Conservation (phyloP, 2,888 invertebrate genomes). For the Salticus scenicus region DNA sequence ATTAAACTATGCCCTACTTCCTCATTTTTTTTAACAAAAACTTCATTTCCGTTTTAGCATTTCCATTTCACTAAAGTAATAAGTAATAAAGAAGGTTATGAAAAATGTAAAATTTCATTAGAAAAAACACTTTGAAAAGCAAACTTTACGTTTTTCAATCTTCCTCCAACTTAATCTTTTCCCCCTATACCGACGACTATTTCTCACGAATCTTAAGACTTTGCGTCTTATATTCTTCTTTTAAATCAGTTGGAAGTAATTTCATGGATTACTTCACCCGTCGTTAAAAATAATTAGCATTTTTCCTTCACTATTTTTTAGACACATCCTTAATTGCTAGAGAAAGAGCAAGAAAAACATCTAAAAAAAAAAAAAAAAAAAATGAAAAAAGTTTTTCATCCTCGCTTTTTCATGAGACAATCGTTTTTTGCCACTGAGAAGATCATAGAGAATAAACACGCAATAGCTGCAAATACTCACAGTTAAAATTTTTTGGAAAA, state of each 20-base stretch:
- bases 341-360: background rate
- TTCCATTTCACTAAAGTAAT: background rate
- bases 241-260: conserved; percentile 58
- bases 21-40: no score
- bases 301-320: conserved; percentile 26
- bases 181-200: background rate
- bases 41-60: no score
- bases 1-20: no score
- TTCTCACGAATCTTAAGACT: conserved; percentile 46
- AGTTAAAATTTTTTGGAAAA: conserved; percentile 4
- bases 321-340: background rate
- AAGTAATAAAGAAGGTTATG: background rate
- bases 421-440: conserved; percentile 44
- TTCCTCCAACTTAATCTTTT: background rate
- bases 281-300: conserved; percentile 64
- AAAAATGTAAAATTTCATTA: conserved; percentile 19
- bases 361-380: background rate
- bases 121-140: background rate
- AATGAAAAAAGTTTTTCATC: conserved; percentile 25
- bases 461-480: conserved; percentile 13
- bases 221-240: conserved; percentile 25
- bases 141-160: background rate
- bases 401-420: conserved; percentile 53
- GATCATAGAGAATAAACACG: conserved; percentile 44
- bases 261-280: conserved; percentile 67